Percentiles rank a stretch among this genome's conserved stretches.
These are phyloP conservation scores for Cephalopachus bancanus DNA, from an alignment of 2,797 vertebrate species.

Conservation along the genomic window DNA sequence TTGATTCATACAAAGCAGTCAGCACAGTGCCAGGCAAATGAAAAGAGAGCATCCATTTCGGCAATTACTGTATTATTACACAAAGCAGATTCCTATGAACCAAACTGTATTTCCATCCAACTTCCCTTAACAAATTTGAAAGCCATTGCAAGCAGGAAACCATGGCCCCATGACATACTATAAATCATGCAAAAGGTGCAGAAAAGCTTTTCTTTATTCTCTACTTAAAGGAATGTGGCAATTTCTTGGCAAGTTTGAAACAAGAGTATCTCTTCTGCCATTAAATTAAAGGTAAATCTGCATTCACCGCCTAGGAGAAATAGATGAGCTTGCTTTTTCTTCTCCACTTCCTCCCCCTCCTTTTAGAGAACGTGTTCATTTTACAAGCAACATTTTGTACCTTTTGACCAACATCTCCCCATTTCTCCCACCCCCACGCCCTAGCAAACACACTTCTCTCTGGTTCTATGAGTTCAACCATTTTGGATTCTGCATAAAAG, in stretches of 20 bases:
- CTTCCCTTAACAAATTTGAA: conserved; percentile 5
- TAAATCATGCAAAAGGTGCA: not conserved
- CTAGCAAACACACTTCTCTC: not conserved
- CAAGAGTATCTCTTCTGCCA: not conserved
- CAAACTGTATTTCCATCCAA: not conserved
- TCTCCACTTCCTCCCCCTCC: not conserved
- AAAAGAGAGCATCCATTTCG: not conserved
- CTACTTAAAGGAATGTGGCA: not conserved
- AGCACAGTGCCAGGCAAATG: not conserved
- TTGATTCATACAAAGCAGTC: not conserved
- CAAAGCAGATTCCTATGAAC: not conserved
- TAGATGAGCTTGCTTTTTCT: not conserved
- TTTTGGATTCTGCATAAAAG: not conserved
- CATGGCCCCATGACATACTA: not conserved
- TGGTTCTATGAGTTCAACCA: not conserved
- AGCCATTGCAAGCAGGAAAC: not conserved
- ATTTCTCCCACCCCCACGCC: not conserved
- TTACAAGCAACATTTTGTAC: not conserved
- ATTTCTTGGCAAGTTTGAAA: not conserved
- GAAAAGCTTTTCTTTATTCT: not conserved
- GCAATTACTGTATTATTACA: not conserved
- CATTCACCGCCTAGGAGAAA: not conserved
- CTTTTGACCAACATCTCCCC: not conserved
- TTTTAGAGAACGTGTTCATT: not conserved
- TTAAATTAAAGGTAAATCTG: not conserved